Base-by-base conservation (phyloP, 2,888 invertebrate genomes). In the Acronicta aceris region DNA sequence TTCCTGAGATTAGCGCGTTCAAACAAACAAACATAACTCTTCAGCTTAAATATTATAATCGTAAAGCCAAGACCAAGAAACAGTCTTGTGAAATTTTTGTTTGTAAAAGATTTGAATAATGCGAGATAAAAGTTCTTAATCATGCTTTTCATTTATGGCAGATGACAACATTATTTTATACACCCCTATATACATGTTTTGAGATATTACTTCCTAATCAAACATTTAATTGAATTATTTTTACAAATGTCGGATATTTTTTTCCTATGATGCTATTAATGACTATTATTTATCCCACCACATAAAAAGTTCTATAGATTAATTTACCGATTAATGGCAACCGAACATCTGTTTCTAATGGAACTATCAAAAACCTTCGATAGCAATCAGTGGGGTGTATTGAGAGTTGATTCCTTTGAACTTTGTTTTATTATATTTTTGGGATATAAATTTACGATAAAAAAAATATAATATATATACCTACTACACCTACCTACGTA, bases 341-440 rank as follows among this genome's bases (percentile, higher is more conserved):
- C 72, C 57, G 70, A 84, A 85, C 89, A 89, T 87, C 86, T 89
- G 89, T 81, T 84, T 71, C 60, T 87, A 84, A 88, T 89, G 83
- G 84, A 85, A 76, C 74, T 82, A 86, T 84, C 81, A 81, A 81
- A 81, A 81, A 79, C 65, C 73, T 82, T 78, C 77, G 82, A 84
- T 82, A 61, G 76, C 60, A 71, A 85, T 84, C 85, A 73, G 65
- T 71, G 68, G 82, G 85, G 83, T 52, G 68, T 64, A 62, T 70
- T 49, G 46, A 50, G 49, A 62, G 27, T 54, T 45, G 36, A 52
- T 36, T 61, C 33, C 48, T 55, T 61, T 64, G 55, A 67, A 59
- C 56, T 48, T 45, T 38, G 49, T 64, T 51, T 50, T 58, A 48
- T 41, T 33, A 33, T 51, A 27, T 51, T 69, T 48, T 45, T 21